Evolutionary conservation across 2,797 vertebrate genomes (phyloP), one percentile per base, ranked within the genome.

Genomic region (Parauchenoglanis punctatus): DNA sequence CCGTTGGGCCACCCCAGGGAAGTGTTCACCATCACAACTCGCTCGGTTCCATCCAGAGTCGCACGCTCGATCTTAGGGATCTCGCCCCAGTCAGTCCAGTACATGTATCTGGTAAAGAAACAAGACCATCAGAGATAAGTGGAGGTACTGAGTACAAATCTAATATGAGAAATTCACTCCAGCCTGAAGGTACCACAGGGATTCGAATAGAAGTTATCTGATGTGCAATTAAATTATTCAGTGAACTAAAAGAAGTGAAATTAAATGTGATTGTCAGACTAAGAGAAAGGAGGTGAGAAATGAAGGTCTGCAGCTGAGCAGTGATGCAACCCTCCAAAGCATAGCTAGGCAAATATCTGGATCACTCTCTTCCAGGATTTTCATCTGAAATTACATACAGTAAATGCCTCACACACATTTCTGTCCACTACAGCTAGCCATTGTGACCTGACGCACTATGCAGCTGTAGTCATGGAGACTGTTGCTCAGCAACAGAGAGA

Each of bases 31-130:
- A 99, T 92, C 68, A 99, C 96, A 77, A 96, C 90, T 11, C 98
- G 95, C 92, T 99, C 98, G 54, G 95, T 95, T 18, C 98, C 98
- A 61, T 99, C 98, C 91, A 99, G 91, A 0, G 98, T 96, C 0
- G 98, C 98, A 0, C 98, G 97, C 91, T 99, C 98, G 0, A 99
- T 99, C 95, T 99, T 99, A 0, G 98, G 98, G 72, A 96, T 96
- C 92, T 98, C 97, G 78, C 98, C 98, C 98, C 98, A 99, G 93
- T 99, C 98, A 0, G 98, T 99, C 98, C 98, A 99, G 93, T 99
- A 99, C 98, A 99, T 99, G 93, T 97, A 99, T 82, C 98, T 99
- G 90, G 1, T 15, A 15, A 76, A 63, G 5, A 46, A 12, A 25
- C 13, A 28, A 13, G 15, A 31, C 5, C 15, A 11, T 63, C 44